Percentiles rank a stretch among this genome's conserved stretches.
phyloP scores from a whole-genome alignment of 2,113 vertebrate genomes.

The Todiramphus chloris region DNA sequence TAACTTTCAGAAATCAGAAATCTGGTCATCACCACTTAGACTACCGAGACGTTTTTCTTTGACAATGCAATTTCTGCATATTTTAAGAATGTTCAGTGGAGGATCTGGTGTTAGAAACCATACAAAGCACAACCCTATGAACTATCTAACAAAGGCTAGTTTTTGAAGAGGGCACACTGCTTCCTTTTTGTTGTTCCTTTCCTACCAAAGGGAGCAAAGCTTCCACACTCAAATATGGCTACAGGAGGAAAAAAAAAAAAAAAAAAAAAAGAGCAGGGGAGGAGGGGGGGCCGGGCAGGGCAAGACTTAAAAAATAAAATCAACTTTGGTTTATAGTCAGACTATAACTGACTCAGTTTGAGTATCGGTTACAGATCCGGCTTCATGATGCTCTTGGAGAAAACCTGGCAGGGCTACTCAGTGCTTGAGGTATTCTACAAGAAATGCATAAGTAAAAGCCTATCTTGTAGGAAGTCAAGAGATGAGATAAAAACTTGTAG shows the following conservation, averaged over 20 bases:
- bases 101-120: not conserved
- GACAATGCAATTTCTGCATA: rapidly evolving
- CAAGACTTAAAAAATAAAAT: not conserved
- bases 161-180: not conserved
- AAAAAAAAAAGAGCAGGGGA: too few species aligned
- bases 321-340: not conserved
- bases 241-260: not conserved
- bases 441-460: not conserved
- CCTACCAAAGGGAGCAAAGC: not conserved
- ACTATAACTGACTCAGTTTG: not conserved
- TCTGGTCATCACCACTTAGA: not conserved
- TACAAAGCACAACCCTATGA: not conserved
- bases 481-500: not conserved
- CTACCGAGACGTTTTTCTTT: not conserved
- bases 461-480: not conserved
- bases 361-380: not conserved
- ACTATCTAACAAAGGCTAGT: not conserved
- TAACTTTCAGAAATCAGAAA: not conserved
- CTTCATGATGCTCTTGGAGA: rapidly evolving
- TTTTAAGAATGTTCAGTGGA: not conserved
- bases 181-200: not conserved
- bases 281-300: too few species aligned
- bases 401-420: not conserved
- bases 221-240: not conserved
- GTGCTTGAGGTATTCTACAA: not conserved